Percentiles rank a stretch among this genome's conserved stretches.
These are phyloP conservation scores for Semotilus atromaculatus DNA, from an alignment of 2,797 vertebrate species.

Conservation along the genomic window DNA sequence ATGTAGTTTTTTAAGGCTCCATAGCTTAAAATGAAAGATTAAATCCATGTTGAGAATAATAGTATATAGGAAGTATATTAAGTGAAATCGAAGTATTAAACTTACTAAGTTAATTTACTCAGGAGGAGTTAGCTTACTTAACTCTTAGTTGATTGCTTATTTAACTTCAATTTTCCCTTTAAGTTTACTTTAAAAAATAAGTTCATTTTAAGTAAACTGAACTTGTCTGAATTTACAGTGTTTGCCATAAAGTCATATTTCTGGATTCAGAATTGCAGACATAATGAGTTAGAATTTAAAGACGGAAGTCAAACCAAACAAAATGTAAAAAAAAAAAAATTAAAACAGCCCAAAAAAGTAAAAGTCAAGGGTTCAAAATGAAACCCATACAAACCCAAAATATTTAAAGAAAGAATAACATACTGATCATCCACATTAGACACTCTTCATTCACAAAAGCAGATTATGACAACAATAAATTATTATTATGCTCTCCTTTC, in stretches of 20 bases:
- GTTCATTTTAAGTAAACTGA: not conserved
- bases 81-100: not conserved
- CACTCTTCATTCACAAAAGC: not conserved
- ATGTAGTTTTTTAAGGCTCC: not conserved
- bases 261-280: not conserved
- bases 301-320: not conserved
- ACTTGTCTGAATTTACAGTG: not conserved
- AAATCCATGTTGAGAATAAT: not conserved
- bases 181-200: not conserved
- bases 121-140: too few species aligned
- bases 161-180: not conserved
- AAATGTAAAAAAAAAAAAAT: too few species aligned
- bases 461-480: not conserved
- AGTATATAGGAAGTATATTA: not conserved
- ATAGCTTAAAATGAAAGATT: too few species aligned
- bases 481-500: conserved; percentile 14
- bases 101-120: not conserved
- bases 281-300: not conserved
- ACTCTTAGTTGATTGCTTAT: too few species aligned
- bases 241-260: not conserved
- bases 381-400: conserved; percentile 2
- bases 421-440: not conserved
- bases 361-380: not conserved
- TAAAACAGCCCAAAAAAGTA: not conserved
- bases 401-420: not conserved